These are phyloP conservation scores for Pantherophis guttatus DNA, from an alignment of 2,113 vertebrate species.

Conservation along the genomic window DNA sequence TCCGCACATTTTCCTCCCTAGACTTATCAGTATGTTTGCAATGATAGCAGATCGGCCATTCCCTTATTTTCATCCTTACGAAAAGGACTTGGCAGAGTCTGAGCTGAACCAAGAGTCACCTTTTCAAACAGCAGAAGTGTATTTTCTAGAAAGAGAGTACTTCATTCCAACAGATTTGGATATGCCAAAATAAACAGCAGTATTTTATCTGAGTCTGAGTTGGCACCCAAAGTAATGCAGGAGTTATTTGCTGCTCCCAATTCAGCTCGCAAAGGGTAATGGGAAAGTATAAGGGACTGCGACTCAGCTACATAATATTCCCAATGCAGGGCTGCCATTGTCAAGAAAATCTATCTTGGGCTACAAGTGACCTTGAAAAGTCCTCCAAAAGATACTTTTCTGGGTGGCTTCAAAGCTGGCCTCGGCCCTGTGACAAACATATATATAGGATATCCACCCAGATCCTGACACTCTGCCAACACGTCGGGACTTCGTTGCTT, in stretches of 20 bases:
- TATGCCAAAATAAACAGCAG: neutral
- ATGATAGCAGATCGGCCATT: neutral
- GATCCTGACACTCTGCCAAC: neutral
- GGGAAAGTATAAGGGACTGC: neutral
- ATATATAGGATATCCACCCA: neutral
- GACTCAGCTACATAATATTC: neutral
- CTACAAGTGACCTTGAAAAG: neutral
- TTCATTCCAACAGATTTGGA: neutral
- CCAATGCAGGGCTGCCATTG: neutral
- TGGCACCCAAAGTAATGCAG: neutral
- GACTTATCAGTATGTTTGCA: neutral
- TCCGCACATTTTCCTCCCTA: neutral
- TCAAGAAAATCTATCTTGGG: neutral
- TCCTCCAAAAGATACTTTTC: neutral
- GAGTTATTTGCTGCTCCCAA: neutral
- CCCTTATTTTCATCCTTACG: neutral
- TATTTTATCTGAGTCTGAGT: neutral
- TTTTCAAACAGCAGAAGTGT: neutral
- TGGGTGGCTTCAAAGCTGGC: neutral
- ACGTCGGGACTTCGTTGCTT: neutral
- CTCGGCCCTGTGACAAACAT: neutral
- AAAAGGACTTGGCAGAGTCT: neutral
- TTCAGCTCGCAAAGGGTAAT: neutral
- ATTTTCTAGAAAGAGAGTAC: neutral
- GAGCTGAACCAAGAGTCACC: neutral